Conservation (phyloP, 2,797 vertebrate species). For the Anguilla anguilla region DNA sequence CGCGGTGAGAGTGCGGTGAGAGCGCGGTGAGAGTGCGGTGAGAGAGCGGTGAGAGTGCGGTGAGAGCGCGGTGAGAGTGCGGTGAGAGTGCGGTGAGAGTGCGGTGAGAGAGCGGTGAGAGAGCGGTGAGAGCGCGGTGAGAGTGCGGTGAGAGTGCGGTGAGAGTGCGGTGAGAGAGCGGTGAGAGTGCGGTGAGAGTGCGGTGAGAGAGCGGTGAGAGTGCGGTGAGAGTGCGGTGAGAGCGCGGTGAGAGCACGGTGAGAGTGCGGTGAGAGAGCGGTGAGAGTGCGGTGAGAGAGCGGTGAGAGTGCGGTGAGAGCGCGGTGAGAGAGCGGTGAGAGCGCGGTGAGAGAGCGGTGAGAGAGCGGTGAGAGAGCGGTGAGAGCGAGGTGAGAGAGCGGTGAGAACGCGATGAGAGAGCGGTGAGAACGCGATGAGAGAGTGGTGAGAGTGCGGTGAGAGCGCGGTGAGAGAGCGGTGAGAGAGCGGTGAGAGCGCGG, state of each 20-base stretch:
- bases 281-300: background rate
- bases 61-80: background rate
- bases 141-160: no score
- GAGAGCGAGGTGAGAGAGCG: background rate
- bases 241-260: background rate
- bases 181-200: background rate
- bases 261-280: no score
- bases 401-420: background rate
- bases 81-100: conserved; percentile 12
- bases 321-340: background rate
- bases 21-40: background rate
- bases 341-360: background rate
- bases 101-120: background rate
- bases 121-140: background rate
- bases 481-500: background rate
- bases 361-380: no score
- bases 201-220: no score
- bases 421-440: no score
- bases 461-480: background rate
- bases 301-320: background rate
- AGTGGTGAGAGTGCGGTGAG: no score
- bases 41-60: no score
- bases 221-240: no score
- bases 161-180: no score
- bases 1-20: background rate